Evolutionary conservation across 2,888 invertebrate species (phyloP).

Genomic region (Dicycla oo): DNA sequence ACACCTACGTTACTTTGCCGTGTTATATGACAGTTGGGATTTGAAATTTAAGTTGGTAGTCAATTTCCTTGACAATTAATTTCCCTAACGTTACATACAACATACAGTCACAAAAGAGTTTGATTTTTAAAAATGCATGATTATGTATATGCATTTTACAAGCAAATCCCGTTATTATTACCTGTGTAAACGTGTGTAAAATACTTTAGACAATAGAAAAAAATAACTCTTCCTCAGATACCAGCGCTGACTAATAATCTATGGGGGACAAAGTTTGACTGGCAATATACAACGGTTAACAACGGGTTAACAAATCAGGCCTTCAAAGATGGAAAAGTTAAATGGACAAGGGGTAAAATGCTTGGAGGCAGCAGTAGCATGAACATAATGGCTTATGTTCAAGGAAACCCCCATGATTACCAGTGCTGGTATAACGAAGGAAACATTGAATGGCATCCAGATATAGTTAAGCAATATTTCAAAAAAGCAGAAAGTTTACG

Average conservation of each 20-base stretch:
- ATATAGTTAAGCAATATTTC: slow-evolving; percentile 50
- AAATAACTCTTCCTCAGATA: slow-evolving; percentile 33
- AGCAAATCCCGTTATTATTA: neutral
- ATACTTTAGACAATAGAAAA: neutral
- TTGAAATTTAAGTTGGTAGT: neutral
- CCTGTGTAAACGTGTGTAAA: neutral
- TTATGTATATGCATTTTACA: neutral
- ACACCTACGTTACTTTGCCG: neutral
- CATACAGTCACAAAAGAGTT: neutral
- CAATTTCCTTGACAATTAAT: neutral
- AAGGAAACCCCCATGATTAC: slow-evolving; percentile 86
- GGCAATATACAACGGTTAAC: slow-evolving; percentile 56
- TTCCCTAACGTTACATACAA: neutral
- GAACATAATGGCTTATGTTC: slow-evolving; percentile 89
- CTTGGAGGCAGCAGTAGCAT: slow-evolving; percentile 90
- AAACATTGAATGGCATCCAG: slow-evolving; percentile 72
- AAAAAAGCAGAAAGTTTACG: slow-evolving; percentile 59
- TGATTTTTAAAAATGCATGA: neutral
- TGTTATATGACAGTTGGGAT: neutral
- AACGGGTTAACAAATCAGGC: slow-evolving; percentile 53
- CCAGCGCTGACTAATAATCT: slow-evolving; percentile 17
- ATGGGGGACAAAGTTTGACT: slow-evolving; percentile 40
- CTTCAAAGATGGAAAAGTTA: slow-evolving; percentile 56
- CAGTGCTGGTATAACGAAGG: slow-evolving; percentile 87
- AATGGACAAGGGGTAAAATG: slow-evolving; percentile 91